Evolutionary conservation across 2,113 vertebrate species (phyloP).

Genomic region (Ictalurus furcatus): DNA sequence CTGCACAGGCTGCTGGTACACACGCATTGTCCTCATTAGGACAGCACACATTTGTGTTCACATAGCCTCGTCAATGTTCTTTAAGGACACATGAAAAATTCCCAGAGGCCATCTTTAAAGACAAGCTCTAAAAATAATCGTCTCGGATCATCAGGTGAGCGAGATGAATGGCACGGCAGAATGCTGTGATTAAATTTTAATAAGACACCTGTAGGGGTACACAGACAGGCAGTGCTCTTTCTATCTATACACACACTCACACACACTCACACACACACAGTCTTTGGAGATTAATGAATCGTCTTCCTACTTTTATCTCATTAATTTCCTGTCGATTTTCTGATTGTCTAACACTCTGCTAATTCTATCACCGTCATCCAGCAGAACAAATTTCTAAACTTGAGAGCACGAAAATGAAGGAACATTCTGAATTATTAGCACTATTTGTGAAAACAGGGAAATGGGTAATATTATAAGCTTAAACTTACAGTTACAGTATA

Average conservation of each 20-base stretch:
- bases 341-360: slow-evolving; percentile 57
- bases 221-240: slow-evolving; percentile 15
- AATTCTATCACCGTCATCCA: slow-evolving; percentile 54
- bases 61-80: slow-evolving; percentile 38
- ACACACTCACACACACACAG: slow-evolving; percentile 24
- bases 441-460: neutral
- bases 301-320: slow-evolving; percentile 64
- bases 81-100: neutral
- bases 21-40: slow-evolving; percentile 36
- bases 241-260: slow-evolving; percentile 1
- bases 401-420: neutral
- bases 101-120: slow-evolving; percentile 60
- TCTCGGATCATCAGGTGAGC: slow-evolving; percentile 53
- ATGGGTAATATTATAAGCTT: neutral
- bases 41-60: slow-evolving; percentile 25
- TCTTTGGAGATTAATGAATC: slow-evolving; percentile 61
- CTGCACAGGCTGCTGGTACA: slow-evolving; percentile 47
- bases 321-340: slow-evolving; percentile 64
- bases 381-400: neutral
- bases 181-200: slow-evolving; percentile 65
- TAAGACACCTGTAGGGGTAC: slow-evolving; percentile 65
- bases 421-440: neutral
- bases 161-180: slow-evolving; percentile 56
- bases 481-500: neutral
- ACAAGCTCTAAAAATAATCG: slow-evolving; percentile 47